Conservation (phyloP, 2,797 vertebrate species). For the Balearica regulorum region DNA sequence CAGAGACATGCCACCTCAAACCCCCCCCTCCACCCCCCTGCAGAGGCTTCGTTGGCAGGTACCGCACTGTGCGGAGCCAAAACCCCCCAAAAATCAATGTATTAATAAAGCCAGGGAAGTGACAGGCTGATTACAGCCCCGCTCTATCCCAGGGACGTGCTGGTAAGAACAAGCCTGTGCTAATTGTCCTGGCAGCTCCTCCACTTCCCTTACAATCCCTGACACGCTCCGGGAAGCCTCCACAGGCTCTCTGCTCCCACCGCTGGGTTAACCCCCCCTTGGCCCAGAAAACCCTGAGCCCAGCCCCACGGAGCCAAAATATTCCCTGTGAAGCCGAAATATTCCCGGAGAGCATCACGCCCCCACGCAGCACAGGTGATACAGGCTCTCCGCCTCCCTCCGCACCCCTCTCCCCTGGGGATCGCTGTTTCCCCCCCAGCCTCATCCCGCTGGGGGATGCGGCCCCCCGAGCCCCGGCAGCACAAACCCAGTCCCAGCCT, state of each 20-base stretch:
- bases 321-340: not conserved
- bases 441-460: not conserved
- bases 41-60: not conserved
- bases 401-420: not conserved
- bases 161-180: constrained; percentile 3
- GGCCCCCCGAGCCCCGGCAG: not conserved
- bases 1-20: not conserved
- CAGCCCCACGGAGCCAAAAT: not conserved
- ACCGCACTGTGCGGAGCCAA: not conserved
- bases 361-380: not conserved
- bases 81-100: not conserved
- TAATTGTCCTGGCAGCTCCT: constrained; percentile 46
- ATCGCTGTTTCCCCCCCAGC: not conserved
- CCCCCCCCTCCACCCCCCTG: not conserved
- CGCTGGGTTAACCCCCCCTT: not conserved
- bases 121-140: not conserved
- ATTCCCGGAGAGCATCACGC: not conserved
- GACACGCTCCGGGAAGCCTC: not conserved
- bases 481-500: not conserved
- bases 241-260: not conserved
- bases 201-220: not conserved
- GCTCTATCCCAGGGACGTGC: not conserved
- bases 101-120: not conserved
- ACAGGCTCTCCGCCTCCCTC: not conserved
- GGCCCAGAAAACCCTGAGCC: not conserved